These are phyloP conservation scores for Varanus salvator DNA, from an alignment of 2,113 vertebrate species.

Conservation along the genomic window DNA sequence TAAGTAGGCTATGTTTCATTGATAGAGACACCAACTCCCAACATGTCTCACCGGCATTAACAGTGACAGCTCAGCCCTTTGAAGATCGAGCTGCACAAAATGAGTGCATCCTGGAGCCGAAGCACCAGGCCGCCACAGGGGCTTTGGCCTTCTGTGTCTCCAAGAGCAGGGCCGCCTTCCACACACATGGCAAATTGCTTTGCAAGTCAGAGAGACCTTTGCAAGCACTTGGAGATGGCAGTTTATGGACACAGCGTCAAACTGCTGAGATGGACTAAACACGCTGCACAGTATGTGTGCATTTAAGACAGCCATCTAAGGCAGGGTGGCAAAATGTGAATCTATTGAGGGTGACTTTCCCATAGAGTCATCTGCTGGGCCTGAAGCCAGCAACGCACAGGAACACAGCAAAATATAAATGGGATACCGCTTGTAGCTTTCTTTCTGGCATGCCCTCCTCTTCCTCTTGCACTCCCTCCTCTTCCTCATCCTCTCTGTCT, in stretches of 20 bases:
- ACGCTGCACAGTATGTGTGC: not conserved
- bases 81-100: not conserved
- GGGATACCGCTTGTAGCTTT: no score
- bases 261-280: not conserved
- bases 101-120: not conserved
- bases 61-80: not conserved
- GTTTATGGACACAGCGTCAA: not conserved
- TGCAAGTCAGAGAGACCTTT: not conserved
- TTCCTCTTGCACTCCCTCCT: no score
- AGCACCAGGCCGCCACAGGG: not conserved
- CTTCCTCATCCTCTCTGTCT: no score
- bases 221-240: no score
- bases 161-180: not conserved
- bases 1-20: not conserved
- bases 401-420: no score
- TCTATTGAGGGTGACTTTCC: no score
- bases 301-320: not conserved
- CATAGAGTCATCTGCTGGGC: no score
- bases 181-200: not conserved
- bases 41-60: not conserved
- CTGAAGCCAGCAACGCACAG: no score
- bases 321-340: not conserved
- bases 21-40: not conserved
- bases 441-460: no score
- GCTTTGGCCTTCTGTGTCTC: not conserved